phyloP scores from a whole-genome alignment of 2,797 vertebrate species.

The Melanotaenia nigrans region DNA sequence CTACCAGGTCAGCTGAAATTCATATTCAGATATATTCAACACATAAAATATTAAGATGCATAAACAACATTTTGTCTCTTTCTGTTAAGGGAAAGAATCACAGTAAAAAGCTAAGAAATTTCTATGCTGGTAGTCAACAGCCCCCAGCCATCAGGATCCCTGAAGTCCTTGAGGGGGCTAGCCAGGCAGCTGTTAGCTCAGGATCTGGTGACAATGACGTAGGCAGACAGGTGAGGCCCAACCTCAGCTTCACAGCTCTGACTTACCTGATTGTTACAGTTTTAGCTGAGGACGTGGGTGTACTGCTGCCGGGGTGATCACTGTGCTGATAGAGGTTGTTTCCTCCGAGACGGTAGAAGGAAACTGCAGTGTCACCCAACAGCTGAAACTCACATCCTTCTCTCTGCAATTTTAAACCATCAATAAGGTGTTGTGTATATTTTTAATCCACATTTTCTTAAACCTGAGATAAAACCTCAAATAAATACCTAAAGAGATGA shows the following conservation, averaged over 20 bases:
- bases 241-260: constrained; percentile 15
- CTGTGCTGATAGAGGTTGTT: constrained; percentile 33
- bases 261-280: constrained; percentile 7
- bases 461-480: neutral
- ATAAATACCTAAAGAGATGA: neutral
- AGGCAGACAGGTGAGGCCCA: constrained; percentile 75
- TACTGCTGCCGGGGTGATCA: constrained; percentile 40
- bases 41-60: neutral
- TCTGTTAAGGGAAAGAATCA: constrained; percentile 94
- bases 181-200: constrained; percentile 81
- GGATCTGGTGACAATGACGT: constrained; percentile 80
- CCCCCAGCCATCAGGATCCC: constrained; percentile 91
- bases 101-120: constrained; percentile 97
- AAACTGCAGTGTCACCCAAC: constrained; percentile 35
- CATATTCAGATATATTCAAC: neutral
- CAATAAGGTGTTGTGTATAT: neutral
- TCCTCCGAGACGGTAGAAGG: constrained; percentile 42
- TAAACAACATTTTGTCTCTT: neutral
- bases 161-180: constrained; percentile 84
- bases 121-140: constrained; percentile 95
- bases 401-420: neutral
- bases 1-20: constrained; percentile 90
- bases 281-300: constrained; percentile 38
- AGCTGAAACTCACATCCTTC: constrained; percentile 7
- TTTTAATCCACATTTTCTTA: neutral